These are phyloP conservation scores for Papilio demoleus DNA, from an alignment of 2,888 invertebrate genomes.

Conservation along the genomic window DNA sequence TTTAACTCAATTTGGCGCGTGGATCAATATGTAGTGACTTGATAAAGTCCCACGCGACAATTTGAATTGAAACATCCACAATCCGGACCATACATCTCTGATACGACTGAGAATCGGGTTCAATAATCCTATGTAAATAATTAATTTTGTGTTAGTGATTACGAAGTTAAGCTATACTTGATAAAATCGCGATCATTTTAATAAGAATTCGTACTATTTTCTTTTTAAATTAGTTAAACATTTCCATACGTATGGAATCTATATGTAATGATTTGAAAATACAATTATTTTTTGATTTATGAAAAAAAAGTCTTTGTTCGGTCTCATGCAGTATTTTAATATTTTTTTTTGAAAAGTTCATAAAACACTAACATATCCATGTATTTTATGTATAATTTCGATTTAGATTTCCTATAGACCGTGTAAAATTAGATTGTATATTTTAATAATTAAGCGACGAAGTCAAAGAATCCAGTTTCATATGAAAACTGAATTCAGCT, in stretches of 20 bases:
- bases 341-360: not conserved
- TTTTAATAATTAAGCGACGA: conserved; percentile 15
- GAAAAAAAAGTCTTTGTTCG: too few species aligned
- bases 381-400: conserved; percentile 18
- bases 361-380: conserved; percentile 7
- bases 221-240: not conserved
- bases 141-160: conserved; percentile 57
- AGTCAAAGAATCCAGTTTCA: not conserved
- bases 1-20: not conserved
- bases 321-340: not conserved
- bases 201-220: not conserved
- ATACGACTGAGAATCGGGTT: conserved; percentile 81
- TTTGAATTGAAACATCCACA: conserved; percentile 33
- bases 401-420: conserved; percentile 10
- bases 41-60: conserved; percentile 5
- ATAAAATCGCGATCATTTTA: conserved; percentile 20
- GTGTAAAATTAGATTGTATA: conserved; percentile 26
- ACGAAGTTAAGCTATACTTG: conserved; percentile 20
- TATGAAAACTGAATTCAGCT: not conserved
- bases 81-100: conserved; percentile 59
- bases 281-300: not conserved
- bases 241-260: not conserved
- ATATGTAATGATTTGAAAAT: not conserved
- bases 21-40: not conserved
- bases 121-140: conserved; percentile 74